Conservation (phyloP, 2,888 invertebrate species). For the Hypolimnas misippus region DNA sequence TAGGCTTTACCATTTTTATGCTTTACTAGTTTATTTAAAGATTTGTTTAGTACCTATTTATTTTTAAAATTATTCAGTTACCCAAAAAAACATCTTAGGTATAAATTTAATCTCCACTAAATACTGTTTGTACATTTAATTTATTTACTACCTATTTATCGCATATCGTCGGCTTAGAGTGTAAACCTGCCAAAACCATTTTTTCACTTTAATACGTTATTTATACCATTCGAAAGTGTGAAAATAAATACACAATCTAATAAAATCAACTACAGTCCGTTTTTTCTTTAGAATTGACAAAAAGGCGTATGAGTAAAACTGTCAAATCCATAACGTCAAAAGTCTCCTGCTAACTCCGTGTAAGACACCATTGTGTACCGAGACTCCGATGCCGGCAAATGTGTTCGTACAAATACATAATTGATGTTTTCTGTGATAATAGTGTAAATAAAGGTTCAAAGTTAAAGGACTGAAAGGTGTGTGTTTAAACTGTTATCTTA, state of each 20-base stretch:
- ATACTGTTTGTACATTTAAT: too few species aligned
- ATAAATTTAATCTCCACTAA: too few species aligned
- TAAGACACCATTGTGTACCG: slow-evolving; percentile 10
- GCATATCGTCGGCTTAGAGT: too few species aligned
- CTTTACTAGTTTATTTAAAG: too few species aligned
- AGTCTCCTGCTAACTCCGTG: slow-evolving; percentile 2
- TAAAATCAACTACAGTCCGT: slow-evolving; percentile 3
- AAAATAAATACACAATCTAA: slow-evolving; percentile 10
- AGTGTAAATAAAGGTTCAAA: slow-evolving; percentile 3
- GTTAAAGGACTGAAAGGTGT: not conserved
- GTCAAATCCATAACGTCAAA: slow-evolving; percentile 9
- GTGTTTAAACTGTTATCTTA: slow-evolving; percentile 2
- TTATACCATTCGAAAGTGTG: slow-evolving; percentile 9
- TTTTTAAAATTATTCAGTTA: too few species aligned
- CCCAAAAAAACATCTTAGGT: too few species aligned
- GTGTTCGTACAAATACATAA: slow-evolving; percentile 11
- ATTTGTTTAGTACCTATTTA: too few species aligned
- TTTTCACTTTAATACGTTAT: not conserved
- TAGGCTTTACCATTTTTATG: too few species aligned
- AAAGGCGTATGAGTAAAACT: slow-evolving; percentile 5
- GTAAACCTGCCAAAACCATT: slow-evolving; percentile 2
- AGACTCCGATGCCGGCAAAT: slow-evolving; percentile 5
- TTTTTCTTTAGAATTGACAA: slow-evolving; percentile 1
- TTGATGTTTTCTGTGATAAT: not conserved
- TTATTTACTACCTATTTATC: too few species aligned